Evolutionary conservation across 2,797 vertebrate genomes (phyloP), one percentile per base, ranked within the genome.

Genomic region (Poliocrania exsul): DNA sequence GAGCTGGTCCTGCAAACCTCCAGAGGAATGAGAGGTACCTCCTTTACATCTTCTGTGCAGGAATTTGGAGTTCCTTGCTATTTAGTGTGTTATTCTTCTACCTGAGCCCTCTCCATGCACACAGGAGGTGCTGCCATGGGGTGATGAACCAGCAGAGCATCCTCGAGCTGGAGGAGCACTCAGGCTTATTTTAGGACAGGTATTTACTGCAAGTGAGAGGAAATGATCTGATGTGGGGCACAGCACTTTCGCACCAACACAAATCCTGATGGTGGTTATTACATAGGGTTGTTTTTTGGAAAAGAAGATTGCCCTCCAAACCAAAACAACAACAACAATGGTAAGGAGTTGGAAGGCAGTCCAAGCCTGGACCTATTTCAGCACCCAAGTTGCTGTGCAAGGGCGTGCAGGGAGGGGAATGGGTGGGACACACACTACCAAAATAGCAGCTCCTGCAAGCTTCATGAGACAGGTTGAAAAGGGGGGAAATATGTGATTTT

Each of bases 241-340:
- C 31, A 82, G 21, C 33, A 66, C 19, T 90, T 88, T 17, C 25
- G 44, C 51, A 79, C 38, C 47, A 46, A 37, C 58, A 73, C 14
- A 64, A 61, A 75, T 85, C 70, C 46, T 50, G 50, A 81, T 26
- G 62, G 73, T 8, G 58, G 58, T 42, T 88, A 72, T 75, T 65
- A 54, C 21, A 50, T 29, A 0, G 4, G 7, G 60, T 73, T 75
- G n/a, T 40, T 65, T 89, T 90, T 47, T 54, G 28, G 50, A 90
- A 92, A 88, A 94, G 35, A 92, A 93, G 78, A 93, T 86, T 86
- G 12, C 6, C 13, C 24, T 75, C 44, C 83, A 73, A 81, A 66
- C 44, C 38, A 65, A 80, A 79, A 71, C 47, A 60, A 60, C 25
- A 66, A 40, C 28, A 86, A 44, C 4, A 72, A 33, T 16, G 31